A percentile compares a stretch with the other conserved stretches of the same genome.
These are phyloP conservation scores for Malacoctenus gilli DNA, from an alignment of 2,797 vertebrate genomes.

Conservation along the genomic window DNA sequence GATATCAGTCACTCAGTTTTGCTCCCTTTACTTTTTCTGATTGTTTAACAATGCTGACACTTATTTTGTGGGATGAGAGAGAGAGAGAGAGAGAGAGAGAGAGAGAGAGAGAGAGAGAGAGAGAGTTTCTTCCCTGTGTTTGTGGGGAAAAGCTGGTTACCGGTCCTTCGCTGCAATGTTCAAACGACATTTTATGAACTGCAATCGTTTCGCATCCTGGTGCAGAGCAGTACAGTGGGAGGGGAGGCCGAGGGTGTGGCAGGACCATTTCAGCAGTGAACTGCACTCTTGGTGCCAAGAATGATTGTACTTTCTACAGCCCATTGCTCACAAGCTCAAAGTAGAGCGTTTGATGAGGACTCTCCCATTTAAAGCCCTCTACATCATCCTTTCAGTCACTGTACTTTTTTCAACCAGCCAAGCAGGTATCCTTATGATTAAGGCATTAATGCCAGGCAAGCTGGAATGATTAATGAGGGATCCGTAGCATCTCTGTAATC, in stretches of 20 bases:
- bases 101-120: too few relatives aligned
- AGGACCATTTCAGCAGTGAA: neutral
- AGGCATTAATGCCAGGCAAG: neutral
- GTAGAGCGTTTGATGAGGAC: neutral
- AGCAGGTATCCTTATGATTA: neutral
- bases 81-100: too few relatives aligned
- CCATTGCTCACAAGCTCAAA: neutral
- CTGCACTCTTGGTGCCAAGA: neutral
- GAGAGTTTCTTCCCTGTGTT: conserved; percentile 1
- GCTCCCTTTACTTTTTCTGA: neutral
- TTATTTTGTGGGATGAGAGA: too few relatives aligned
- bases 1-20: conserved; percentile 5
- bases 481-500: neutral
- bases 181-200: neutral
- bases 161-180: neutral
- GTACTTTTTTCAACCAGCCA: neutral
- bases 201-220: neutral
- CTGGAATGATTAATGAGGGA: neutral
- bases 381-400: neutral
- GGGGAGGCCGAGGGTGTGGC: neutral
- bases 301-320: neutral
- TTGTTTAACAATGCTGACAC: too few relatives aligned
- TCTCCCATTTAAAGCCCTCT: neutral
- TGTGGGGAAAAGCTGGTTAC: neutral
- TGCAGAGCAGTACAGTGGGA: neutral